These are phyloP conservation scores for Melieria picta DNA, from an alignment of 2,888 invertebrate genomes.

Conservation along the genomic window DNA sequence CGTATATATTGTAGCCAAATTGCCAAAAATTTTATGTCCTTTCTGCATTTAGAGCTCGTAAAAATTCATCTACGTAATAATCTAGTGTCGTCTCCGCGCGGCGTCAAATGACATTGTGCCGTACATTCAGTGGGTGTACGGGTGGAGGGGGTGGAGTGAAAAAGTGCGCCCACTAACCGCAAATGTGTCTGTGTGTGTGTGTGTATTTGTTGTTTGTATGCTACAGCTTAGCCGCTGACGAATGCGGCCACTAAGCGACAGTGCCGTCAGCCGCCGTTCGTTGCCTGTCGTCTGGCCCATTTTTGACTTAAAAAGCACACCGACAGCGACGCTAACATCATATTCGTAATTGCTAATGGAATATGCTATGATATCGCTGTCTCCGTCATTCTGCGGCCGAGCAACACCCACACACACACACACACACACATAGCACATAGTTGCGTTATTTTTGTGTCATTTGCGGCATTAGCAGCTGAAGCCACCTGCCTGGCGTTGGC, in stretches of 20 bases:
- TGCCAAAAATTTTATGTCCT: constrained; percentile 27
- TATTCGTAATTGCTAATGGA: constrained; percentile 64
- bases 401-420: not conserved
- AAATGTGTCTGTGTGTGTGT: not conserved
- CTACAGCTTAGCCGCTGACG: no score
- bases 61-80: constrained; percentile 37
- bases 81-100: constrained; percentile 15
- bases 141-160: not conserved
- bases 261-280: no score
- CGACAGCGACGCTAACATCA: constrained; percentile 28
- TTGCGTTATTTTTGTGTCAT: constrained; percentile 7
- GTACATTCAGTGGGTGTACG: not conserved
- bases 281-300: not conserved
- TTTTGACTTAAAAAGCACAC: not conserved
- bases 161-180: not conserved
- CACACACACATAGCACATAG: not conserved
- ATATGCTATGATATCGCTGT: constrained; percentile 52
- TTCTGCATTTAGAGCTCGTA: constrained; percentile 34
- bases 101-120: not conserved
- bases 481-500: constrained; percentile 17
- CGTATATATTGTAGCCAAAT: constrained; percentile 1
- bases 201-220: no score
- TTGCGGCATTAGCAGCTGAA: constrained; percentile 4
- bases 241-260: constrained; percentile 1
- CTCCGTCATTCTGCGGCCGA: not conserved